These are phyloP conservation scores for human DNA, from an alignment of 2,113 vertebrate genomes.

Conservation along the genomic window DNA sequence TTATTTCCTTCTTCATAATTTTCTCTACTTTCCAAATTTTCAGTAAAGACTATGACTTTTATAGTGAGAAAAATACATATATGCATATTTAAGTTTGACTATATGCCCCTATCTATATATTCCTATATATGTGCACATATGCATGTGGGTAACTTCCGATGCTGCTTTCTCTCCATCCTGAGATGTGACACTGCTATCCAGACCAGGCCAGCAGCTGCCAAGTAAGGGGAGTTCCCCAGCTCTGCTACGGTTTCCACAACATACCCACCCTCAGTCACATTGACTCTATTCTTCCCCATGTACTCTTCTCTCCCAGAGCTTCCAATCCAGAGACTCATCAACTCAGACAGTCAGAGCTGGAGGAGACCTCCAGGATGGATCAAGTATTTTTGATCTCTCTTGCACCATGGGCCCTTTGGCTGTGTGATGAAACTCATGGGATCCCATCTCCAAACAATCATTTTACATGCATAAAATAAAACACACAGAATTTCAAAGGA, in stretches of 20 bases:
- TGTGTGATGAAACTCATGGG: background rate
- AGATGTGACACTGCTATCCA: background rate
- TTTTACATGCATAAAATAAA: background rate
- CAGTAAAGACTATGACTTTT: slow-evolving; percentile 3
- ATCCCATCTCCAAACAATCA: background rate
- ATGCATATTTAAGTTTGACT: background rate
- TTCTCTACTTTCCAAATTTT: slow-evolving; percentile 4
- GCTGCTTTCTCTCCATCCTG: background rate
- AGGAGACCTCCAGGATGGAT: background rate
- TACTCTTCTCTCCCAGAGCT: background rate
- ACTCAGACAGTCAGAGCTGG: background rate
- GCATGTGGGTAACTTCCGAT: background rate
- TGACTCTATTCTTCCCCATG: background rate
- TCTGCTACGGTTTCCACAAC: accelerated
- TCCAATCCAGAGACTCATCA: background rate
- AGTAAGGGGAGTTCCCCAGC: background rate
- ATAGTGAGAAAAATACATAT: background rate
- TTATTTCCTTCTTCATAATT: background rate
- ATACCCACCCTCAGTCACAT: background rate
- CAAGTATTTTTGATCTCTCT: background rate
- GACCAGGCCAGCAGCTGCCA: background rate
- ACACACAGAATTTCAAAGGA: background rate
- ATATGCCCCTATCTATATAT: background rate
- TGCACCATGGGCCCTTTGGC: background rate
- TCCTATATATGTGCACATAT: background rate